Evolutionary conservation across 1,140 invertebrate species (phyloP).

Genomic region (Probaryconus sp.): DNA sequence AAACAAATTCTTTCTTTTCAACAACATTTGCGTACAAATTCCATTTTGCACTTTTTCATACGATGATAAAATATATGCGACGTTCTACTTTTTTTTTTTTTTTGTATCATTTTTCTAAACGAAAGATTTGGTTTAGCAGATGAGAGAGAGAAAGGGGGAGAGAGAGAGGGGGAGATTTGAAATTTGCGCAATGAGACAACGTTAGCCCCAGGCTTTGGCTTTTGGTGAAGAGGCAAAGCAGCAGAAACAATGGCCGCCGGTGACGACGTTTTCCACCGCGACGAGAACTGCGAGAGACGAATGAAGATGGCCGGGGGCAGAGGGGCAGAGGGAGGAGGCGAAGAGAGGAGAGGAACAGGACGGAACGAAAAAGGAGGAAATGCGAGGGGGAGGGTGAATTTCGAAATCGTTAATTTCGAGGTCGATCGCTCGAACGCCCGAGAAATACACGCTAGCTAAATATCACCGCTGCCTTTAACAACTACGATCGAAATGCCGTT

Average conservation of each 20-base stretch:
- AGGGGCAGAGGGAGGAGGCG: neutral
- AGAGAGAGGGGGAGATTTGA: constrained; percentile 13
- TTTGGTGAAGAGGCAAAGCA: constrained; percentile 34
- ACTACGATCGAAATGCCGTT: neutral
- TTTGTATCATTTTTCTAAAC: too few relatives aligned
- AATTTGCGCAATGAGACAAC: constrained; percentile 5
- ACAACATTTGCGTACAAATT: too few relatives aligned
- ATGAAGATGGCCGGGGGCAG: neutral
- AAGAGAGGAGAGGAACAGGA: constrained; percentile 6
- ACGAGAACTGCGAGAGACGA: constrained; percentile 21
- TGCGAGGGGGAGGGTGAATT: constrained; percentile 40
- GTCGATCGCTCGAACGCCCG: constrained; percentile 37
- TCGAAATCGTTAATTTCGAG: constrained; percentile 59
- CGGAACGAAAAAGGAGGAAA: constrained; percentile 42
- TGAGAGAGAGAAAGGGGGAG: too few relatives aligned
- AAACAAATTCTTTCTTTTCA: too few relatives aligned
- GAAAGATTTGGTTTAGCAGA: too few relatives aligned
- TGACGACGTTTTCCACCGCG: constrained; percentile 44
- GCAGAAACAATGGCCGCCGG: constrained; percentile 51
- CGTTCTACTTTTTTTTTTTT: too few relatives aligned
- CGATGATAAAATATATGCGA: too few relatives aligned
- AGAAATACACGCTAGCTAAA: constrained; percentile 13
- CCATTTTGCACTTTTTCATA: too few relatives aligned
- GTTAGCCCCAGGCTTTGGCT: constrained; percentile 15
- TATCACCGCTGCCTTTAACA: neutral